phyloP scores from a whole-genome alignment of 2,888 invertebrate genomes.

The Cantharis rustica region DNA sequence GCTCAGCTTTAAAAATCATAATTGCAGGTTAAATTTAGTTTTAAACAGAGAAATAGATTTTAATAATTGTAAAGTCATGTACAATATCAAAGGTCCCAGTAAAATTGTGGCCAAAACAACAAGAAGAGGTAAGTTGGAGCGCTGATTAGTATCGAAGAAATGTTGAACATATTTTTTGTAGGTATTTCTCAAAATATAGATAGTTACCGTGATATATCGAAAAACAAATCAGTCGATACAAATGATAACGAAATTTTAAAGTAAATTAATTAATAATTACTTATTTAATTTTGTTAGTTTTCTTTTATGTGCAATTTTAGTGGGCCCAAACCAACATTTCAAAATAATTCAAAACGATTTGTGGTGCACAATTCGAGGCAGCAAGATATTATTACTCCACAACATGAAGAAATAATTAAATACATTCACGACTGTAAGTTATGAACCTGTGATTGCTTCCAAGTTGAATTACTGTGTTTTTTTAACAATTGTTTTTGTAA shows the following conservation, averaged over 20 bases:
- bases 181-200: constrained; percentile 83
- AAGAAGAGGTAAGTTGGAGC: constrained; percentile 62
- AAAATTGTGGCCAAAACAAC: constrained; percentile 87
- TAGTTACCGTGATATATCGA: constrained; percentile 73
- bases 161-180: constrained; percentile 47
- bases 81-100: constrained; percentile 87
- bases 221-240: constrained; percentile 69
- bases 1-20: not conserved
- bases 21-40: not conserved
- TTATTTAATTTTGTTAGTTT: constrained; percentile 13
- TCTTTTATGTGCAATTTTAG: constrained; percentile 57
- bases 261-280: constrained; percentile 55
- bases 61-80: constrained; percentile 60
- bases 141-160: constrained; percentile 6
- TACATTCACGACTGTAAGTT: constrained; percentile 85
- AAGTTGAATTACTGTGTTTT: constrained; percentile 43
- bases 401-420: constrained; percentile 86
- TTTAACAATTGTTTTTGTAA: constrained; percentile 52
- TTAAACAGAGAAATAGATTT: not conserved
- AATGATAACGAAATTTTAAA: constrained; percentile 70
- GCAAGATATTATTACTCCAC: constrained; percentile 70
- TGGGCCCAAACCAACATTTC: constrained; percentile 82
- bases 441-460: not conserved
- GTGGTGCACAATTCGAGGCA: constrained; percentile 59
- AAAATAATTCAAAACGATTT: constrained; percentile 58